Conservation (phyloP, 1,140 invertebrate species). For the Eurosta solidaginis region DNA sequence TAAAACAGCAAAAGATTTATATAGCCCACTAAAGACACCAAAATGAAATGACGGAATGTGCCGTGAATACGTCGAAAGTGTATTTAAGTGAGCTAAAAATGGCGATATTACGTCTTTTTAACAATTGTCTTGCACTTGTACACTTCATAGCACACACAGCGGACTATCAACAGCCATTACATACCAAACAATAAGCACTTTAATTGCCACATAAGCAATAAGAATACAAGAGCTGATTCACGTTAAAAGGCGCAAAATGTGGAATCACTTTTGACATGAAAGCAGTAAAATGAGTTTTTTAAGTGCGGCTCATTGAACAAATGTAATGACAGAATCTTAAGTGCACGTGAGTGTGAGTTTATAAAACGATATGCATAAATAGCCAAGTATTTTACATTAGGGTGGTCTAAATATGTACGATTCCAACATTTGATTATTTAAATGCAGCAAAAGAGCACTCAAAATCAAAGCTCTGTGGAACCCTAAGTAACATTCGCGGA, state of each 20-base stretch:
- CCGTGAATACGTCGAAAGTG: too few species aligned
- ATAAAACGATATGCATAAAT: not conserved
- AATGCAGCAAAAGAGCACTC: too few species aligned
- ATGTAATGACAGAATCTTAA: not conserved
- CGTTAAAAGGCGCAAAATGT: not conserved
- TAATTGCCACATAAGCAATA: not conserved
- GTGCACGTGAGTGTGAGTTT: not conserved
- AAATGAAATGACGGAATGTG: too few species aligned
- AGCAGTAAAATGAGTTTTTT: not conserved
- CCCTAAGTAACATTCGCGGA: too few species aligned
- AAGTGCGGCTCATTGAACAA: not conserved
- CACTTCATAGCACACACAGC: too few species aligned
- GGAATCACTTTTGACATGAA: not conserved
- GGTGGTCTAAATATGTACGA: not conserved
- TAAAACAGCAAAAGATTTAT: too few species aligned
- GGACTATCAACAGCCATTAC: too few species aligned
- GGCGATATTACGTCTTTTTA: too few species aligned
- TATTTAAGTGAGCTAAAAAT: too few species aligned
- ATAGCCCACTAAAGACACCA: too few species aligned
- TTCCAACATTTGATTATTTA: too few species aligned
- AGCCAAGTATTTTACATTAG: not conserved
- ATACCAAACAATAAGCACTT: not conserved
- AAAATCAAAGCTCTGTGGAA: too few species aligned
- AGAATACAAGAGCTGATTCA: not conserved
- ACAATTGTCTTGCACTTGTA: not conserved